Base-by-base conservation (phyloP, 2,113 vertebrate genomes). In the Toxotes jaculatrix region DNA sequence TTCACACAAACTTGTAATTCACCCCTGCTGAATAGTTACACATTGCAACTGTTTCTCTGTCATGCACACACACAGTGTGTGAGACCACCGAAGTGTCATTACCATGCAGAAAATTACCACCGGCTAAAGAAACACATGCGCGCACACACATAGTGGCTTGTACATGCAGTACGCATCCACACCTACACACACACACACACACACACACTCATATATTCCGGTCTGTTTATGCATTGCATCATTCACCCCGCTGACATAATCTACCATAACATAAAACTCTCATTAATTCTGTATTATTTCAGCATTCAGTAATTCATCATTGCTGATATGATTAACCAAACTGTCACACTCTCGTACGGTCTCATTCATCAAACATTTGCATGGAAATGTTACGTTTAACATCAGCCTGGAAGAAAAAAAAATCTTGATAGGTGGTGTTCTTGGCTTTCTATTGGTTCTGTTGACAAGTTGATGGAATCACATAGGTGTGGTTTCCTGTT, bases 261-360 rank as follows among this genome's bases (percentile, higher is more conserved):
- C 86, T 81, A 79, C 32, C 84, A 76, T 85, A 83, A 81, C 85
- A 89, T 82, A 89, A 87, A 90, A 88, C 72, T 77, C 74, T 69
- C 85, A 93, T 91, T 90, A 87, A 90, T 90, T 86, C 67, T 34
- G 80, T 86, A 87, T 89, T 88, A 86, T 86, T 86, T 86, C 64
- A 88, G 87, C 87, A 87, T 91, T 89, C 42, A 17, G 90, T 80
- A 83, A 92, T 93, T 89, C 72, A 92, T 92, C 93, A 93, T 77
- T 64, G 81, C 60, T 63, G 21, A 84, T 88, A 87, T 91, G 90
- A 93, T 92, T 93, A 91, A 88, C 80, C 91, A 86, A 88, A 91
- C 72, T 91, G 93, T 89, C 93, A 93, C 82, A 62, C 56, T 59
- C 16, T 7, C 63, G 60, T 83, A 87, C 74, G 64, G 66, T 84